These are phyloP conservation scores for Acleris emargana DNA, from an alignment of 2,888 invertebrate species.

Conservation along the genomic window DNA sequence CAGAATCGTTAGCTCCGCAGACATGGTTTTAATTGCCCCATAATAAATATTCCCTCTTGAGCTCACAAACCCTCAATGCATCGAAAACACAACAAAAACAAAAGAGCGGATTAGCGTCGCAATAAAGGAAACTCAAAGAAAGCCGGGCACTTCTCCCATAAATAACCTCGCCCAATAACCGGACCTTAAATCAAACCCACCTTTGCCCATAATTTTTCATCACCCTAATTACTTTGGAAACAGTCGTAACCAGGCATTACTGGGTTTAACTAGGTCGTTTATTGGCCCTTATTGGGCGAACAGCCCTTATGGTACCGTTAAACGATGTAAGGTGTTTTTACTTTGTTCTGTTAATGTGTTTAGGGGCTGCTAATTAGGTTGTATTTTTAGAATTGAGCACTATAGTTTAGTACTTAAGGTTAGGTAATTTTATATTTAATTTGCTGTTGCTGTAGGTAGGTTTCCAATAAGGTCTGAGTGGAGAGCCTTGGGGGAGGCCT, in stretches of 20 bases:
- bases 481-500: too few relatives aligned
- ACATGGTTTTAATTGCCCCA: too few relatives aligned
- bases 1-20: too few relatives aligned
- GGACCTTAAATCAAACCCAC: conserved; percentile 23
- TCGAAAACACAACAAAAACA: too few relatives aligned
- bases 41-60: too few relatives aligned
- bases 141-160: neutral
- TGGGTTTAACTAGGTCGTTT: conserved; percentile 24
- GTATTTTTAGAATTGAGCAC: neutral
- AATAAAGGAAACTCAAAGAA: too few relatives aligned
- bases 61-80: too few relatives aligned
- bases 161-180: conserved; percentile 17
- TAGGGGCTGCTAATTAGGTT: conserved; percentile 21
- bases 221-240: conserved; percentile 44
- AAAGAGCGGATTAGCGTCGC: too few relatives aligned
- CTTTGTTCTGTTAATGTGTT: conserved; percentile 21
- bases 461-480: too few relatives aligned
- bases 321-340: conserved; percentile 14
- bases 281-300: conserved; percentile 11
- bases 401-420: neutral
- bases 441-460: too few relatives aligned
- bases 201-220: conserved; percentile 45
- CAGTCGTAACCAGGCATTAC: conserved; percentile 39
- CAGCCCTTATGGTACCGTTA: conserved; percentile 17
- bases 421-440: too few relatives aligned